phyloP scores from a whole-genome alignment of 2,113 vertebrate genomes.

The Pogona vitticeps region DNA sequence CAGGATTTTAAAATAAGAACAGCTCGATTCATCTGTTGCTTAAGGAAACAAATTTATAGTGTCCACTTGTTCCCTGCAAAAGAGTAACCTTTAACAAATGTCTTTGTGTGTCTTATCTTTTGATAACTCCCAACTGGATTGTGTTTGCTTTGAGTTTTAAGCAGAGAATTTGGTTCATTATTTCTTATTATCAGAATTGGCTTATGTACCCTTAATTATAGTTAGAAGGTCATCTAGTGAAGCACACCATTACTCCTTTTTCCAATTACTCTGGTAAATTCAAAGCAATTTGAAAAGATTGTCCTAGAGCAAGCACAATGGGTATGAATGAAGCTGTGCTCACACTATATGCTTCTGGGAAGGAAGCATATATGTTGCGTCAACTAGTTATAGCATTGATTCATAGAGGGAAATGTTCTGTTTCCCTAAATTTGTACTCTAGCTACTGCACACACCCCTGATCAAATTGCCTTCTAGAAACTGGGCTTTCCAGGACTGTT shows the following conservation, averaged over 20 bases:
- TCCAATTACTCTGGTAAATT: slow-evolving; percentile 13
- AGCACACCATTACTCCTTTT: neutral
- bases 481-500: neutral
- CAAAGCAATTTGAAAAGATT: slow-evolving; percentile 16
- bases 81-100: neutral
- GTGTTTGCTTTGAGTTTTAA: neutral
- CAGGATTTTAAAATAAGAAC: neutral
- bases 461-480: neutral
- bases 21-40: neutral
- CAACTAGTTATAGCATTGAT: neutral
- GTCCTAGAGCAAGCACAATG: neutral
- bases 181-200: slow-evolving; percentile 25
- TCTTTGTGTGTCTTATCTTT: slow-evolving; percentile 13
- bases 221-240: slow-evolving; percentile 25
- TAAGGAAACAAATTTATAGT: neutral
- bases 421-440: neutral
- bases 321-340: neutral
- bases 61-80: neutral
- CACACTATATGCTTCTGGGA: neutral
- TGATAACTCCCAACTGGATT: slow-evolving; percentile 5
- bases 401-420: neutral
- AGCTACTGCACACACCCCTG: neutral
- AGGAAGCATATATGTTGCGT: no score
- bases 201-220: slow-evolving; percentile 10
- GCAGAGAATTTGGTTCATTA: neutral